Conservation (phyloP, 2,797 vertebrate genomes). For the Antrozous pallidus region DNA sequence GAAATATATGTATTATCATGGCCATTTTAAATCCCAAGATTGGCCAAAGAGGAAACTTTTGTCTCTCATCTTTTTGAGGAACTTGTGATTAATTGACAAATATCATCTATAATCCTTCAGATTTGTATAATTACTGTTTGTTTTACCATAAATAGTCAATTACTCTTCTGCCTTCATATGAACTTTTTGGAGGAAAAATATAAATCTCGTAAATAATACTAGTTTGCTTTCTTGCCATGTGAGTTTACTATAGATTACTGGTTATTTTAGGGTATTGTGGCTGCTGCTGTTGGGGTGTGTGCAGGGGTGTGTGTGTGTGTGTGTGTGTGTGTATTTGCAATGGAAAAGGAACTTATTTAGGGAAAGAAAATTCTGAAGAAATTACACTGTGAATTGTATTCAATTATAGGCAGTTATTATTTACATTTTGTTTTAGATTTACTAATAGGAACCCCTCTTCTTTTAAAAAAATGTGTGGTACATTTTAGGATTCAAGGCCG, state of each 20-base stretch:
- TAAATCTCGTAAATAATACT: neutral
- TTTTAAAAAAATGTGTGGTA: neutral
- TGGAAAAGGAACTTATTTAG: neutral
- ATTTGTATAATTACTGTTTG: conserved; percentile 19
- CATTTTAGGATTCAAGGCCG: neutral
- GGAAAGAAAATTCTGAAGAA: conserved; percentile 31
- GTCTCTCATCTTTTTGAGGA: neutral
- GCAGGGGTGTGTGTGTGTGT: neutral
- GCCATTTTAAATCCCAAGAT: conserved; percentile 18
- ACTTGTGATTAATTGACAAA: neutral
- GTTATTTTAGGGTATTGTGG: neutral
- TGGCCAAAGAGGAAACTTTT: neutral
- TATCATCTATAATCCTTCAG: neutral
- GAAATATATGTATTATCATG: neutral
- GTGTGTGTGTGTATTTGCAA: neutral
- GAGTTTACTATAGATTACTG: neutral
- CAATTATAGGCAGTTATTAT: neutral
- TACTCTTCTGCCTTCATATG: neutral
- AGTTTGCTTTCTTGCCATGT: neutral
- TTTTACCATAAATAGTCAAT: neutral
- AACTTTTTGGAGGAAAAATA: conserved; percentile 23
- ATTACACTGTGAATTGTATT: neutral
- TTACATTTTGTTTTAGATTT: conserved; percentile 28
- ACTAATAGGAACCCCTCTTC: neutral
- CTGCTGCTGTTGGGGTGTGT: too few species aligned